Evolutionary conservation across 2,888 invertebrate species (phyloP).

Genomic region (Polylopha cassiicola): DNA sequence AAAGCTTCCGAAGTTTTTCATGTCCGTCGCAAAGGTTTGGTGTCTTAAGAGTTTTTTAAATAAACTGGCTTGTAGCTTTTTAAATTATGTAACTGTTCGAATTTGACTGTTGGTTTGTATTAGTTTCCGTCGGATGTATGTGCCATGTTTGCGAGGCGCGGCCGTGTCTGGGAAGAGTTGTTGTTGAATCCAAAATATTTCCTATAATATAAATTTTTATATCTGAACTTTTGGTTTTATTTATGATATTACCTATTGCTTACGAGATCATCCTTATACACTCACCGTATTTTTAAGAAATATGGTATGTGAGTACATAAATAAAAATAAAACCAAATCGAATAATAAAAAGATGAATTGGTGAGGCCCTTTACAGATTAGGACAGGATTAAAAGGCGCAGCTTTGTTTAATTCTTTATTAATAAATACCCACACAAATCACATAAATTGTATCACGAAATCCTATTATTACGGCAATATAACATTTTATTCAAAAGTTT

Average conservation of each 20-base stretch:
- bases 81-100: too few relatives aligned
- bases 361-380: too few relatives aligned
- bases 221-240: conserved; percentile 62
- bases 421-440: conserved; percentile 62
- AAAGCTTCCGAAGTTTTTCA: too few relatives aligned
- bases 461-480: conserved; percentile 37
- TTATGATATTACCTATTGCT: conserved; percentile 24
- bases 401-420: conserved; percentile 25
- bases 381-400: not conserved
- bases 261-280: not conserved
- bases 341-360: too few relatives aligned
- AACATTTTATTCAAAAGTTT: conserved; percentile 9
- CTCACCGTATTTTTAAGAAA: too few relatives aligned
- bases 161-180: conserved; percentile 45
- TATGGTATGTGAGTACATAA: too few relatives aligned
- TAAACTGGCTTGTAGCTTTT: not conserved
- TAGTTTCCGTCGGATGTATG: conserved; percentile 32
- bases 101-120: not conserved
- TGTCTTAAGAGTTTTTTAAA: too few relatives aligned
- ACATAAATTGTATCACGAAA: conserved; percentile 53
- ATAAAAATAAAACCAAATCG: too few relatives aligned
- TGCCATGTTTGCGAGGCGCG: conserved; percentile 49
- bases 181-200: conserved; percentile 77
- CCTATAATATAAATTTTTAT: conserved; percentile 78
- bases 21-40: too few relatives aligned